Conservation (phyloP, 2,113 vertebrate genomes). For the Struthio camelus region DNA sequence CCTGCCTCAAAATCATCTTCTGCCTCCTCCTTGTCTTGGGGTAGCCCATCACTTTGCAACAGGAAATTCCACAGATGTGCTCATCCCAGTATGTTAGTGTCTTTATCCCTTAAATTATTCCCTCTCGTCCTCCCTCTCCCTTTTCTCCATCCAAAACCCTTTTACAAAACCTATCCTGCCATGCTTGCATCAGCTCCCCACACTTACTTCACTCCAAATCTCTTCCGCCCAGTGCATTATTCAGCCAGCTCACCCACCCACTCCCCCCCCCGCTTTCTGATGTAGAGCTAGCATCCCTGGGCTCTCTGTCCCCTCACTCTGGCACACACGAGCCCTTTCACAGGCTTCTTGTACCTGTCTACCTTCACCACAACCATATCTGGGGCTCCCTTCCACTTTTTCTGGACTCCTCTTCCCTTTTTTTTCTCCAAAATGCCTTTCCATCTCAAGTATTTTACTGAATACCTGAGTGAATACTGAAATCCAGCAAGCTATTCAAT, state of each 20-base stretch:
- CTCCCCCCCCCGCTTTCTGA: neutral
- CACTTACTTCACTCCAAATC: too few species aligned
- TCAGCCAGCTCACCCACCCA: neutral
- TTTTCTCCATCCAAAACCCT: too few species aligned
- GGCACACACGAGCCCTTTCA: neutral
- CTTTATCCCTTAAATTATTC: neutral
- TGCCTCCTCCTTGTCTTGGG: neutral
- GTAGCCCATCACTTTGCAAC: neutral
- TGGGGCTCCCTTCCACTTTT: neutral
- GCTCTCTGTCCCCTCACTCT: neutral
- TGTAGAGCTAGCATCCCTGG: rapidly evolving
- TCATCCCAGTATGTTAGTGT: neutral
- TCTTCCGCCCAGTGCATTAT: neutral
- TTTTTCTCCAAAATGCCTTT: neutral
- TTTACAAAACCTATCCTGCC: too few species aligned
- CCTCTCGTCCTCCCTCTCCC: neutral
- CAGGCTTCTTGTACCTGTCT: neutral
- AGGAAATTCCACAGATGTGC: neutral
- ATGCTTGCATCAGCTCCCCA: too few species aligned
- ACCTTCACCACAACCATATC: neutral
- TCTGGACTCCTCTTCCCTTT: neutral
- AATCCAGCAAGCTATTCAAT: neutral
- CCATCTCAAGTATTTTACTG: neutral
- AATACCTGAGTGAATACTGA: neutral
- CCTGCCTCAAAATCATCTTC: neutral